Base-by-base conservation (phyloP, 1,140 invertebrate genomes). In the Lucilia sericata region DNA sequence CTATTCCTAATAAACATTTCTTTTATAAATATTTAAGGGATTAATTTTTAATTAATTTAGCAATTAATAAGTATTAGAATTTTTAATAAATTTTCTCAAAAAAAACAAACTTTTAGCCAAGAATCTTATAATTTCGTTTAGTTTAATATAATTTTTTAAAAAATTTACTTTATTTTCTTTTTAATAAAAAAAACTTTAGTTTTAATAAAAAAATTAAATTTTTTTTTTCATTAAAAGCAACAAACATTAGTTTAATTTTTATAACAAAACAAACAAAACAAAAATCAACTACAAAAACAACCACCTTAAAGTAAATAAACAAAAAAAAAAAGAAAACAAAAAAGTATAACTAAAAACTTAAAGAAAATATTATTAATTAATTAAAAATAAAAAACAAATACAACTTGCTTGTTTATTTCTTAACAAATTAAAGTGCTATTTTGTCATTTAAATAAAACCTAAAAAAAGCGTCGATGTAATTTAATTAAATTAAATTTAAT, bases 231-330 rank as follows among this genome's bases (percentile, higher is more conserved):
- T 87, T 83, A 86, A 78, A 78, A 78, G 42, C 36, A 78, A 82
- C 87, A 86, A 25, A 78, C 17, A 34, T 78, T 36, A 78, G 47
- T 42, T 86, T 87, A 87, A 89, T 89, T 88, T 89, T 87, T 88
- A 30, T 88, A 88, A 70, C n/a, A 25, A 65, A 70, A 25, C n/a
- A 70, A 70, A 70, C 60, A 70, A 70, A 70, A 70, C 9, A 70
- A 88, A 78, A 36, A 78, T 42, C 75, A 78, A 78, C 75, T 42
- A 78, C 81, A 82, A 82, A 36, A 86, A 85, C 21, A 78, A 78
- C 75, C 34, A 78, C 75, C 34, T 78, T 36, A 78, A 78, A 70
- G 19, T 12, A 70, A 70, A 70, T 70, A 21, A 70, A 70, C 25
- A 21, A 25, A 60, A 60, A 78, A n/a, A n/a, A 47, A 78, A 78